Base-by-base conservation (phyloP, 2,888 invertebrate species). In the Eupithecia centaureata region DNA sequence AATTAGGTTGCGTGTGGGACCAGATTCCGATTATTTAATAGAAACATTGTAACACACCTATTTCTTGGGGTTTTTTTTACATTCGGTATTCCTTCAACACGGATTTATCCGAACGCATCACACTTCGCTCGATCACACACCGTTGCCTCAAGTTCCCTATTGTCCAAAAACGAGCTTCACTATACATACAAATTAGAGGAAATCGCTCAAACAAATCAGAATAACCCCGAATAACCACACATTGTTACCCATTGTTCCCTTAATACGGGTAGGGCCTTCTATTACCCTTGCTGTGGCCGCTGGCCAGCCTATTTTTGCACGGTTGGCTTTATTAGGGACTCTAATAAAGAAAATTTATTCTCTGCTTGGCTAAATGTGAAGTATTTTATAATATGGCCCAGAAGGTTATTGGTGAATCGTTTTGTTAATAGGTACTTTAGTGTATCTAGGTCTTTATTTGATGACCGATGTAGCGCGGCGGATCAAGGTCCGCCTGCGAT, bases 341-440 rank as follows among this genome's bases (percentile, higher is more conserved):
- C 82, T 84, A 87, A 86, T 88, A 87, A 87, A 87, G 82, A 78
- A 79, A 86, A 87, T 88, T 85, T 87, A 87, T 87, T 82, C 77
- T 72, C 68, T 58, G 68, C 65, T 61, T 63, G 71, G 61, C 64
- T 72, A 71, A 74, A 73, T 61, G 66, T 52, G 61, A 65, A 72
- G 75, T 61, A n/a, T 64, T 28, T 42, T 27, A 54, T 18, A 52
- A 13, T 52, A 58, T 47, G 58, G 61, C 32, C 59, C 13, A 62
- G 33, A 42, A 54, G 32, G 59, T 32, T 13, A 60, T 12, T 33
- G 33, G 51, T n/a, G 33, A 35, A 18, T 15, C 5, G 15, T 52
- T 35, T 25, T 10, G 54, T 18, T 13, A 5, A 51, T 52, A 25
- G 5, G 22, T 13, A 30, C 7, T 54, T 54, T 28, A 38, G 10